Evolutionary conservation across 2,888 invertebrate species (phyloP), one percentile per base, ranked within the genome.

Genomic region (Sepioteuthis lessoniana): DNA sequence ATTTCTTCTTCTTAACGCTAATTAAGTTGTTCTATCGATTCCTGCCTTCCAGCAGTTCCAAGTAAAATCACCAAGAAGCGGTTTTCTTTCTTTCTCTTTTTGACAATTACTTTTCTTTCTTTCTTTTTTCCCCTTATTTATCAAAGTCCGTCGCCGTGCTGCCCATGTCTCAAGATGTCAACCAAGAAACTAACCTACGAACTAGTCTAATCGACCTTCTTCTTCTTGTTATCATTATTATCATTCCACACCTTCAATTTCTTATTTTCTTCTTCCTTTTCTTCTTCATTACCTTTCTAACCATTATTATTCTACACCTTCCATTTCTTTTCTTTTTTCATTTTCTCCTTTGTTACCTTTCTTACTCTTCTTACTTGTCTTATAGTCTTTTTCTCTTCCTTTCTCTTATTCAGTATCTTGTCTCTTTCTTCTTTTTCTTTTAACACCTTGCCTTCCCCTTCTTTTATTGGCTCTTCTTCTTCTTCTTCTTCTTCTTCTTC

Each of bases 21-120:
- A 76, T 76, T 76, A 76, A 76, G 76, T 76, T 76, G 76, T 76
- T 76, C 76, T 76, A 76, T 76, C 76, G 76, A 76, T 76, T n/a
- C n/a, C 76, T 76, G 76, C 76, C 76, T 76, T 35, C 76, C n/a
- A 76, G 76, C 76, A 76, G 76, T 19, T n/a, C n/a, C n/a, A n/a
- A 76, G 16, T 25, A 35, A n/a, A 76, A 76, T 76, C n/a, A 76
- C 76, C 76, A n/a, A 76, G 19, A 76, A 76, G 35, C 19, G n/a
- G 13, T 76, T 76, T 35, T 76, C n/a, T 10, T 35, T 16, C 16
- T 60, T 76, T 35, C 16, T 35, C n/a, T 76, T 76, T 76, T 19
- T 25, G 7, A 28, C 19, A 4, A 76, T 35, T 35, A 16, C 13
- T 76, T 76, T 35, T 19, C 4, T n/a, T 76, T 35, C 76, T 16